Percentiles rank a stretch among this genome's conserved stretches.
Conservation (phyloP, 1,140 invertebrate genomes). For the Mylabris phalerata region DNA sequence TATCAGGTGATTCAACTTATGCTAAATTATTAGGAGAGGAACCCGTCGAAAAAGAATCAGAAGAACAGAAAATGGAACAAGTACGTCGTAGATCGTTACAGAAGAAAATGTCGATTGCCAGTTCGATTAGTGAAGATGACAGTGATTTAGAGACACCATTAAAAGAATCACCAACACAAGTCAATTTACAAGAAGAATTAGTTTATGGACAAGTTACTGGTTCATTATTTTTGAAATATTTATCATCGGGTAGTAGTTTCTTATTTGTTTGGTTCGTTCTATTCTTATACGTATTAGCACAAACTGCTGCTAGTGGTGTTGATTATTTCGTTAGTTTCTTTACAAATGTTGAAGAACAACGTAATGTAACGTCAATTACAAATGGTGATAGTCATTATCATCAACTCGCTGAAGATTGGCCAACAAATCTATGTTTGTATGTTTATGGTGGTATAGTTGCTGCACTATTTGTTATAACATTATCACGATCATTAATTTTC, state of each 20-base stretch:
- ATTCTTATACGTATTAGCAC: conserved; percentile 56
- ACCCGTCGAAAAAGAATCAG: conserved; percentile 15
- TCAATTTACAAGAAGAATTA: conserved; percentile 37
- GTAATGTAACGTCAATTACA: no score
- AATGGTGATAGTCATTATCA: neutral
- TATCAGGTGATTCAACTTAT: conserved; percentile 57
- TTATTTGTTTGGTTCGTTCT: conserved; percentile 51
- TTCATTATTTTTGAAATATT: conserved; percentile 50
- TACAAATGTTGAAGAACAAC: conserved; percentile 44
- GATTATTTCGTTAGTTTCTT: conserved; percentile 79
- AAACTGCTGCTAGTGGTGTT: conserved; percentile 59
- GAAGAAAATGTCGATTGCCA: conserved; percentile 1
- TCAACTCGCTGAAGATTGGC: neutral
- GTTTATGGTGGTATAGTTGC: conserved; percentile 48
- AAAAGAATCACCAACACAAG: conserved; percentile 27
- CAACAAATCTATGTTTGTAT: conserved; percentile 42
- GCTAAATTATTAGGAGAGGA: conserved; percentile 41
- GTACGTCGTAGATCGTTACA: neutral
- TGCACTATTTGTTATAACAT: conserved; percentile 44
- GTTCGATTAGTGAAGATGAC: conserved; percentile 35
- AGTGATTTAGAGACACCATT: conserved; percentile 29
- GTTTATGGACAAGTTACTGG: conserved; percentile 40
- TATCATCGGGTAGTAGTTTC: conserved; percentile 57
- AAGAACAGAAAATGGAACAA: conserved; percentile 11
- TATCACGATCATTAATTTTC: conserved; percentile 50